These are phyloP conservation scores for Grammatotria lemairii DNA, from an alignment of 2,113 vertebrate genomes.

Conservation along the genomic window DNA sequence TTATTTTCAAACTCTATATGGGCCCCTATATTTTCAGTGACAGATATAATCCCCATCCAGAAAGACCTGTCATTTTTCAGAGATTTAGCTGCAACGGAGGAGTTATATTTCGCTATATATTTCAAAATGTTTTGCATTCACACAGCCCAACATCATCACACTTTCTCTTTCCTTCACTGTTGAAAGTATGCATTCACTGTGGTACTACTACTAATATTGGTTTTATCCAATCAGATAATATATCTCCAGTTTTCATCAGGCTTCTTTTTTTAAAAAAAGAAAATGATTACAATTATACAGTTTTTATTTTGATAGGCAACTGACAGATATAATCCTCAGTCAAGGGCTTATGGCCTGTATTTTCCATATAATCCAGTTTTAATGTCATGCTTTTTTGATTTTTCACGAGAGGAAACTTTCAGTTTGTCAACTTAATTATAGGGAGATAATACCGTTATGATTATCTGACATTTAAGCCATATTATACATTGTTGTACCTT, in stretches of 20 bases:
- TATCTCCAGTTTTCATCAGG: neutral
- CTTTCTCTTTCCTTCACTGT: neutral
- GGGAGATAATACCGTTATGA: neutral
- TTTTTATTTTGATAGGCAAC: neutral
- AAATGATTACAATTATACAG: neutral
- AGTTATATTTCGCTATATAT: neutral
- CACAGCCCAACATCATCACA: neutral
- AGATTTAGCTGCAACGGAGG: neutral
- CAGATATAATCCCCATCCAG: neutral
- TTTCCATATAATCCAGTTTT: neutral
- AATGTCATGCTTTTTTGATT: neutral
- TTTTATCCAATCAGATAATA: neutral
- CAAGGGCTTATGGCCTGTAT: neutral
- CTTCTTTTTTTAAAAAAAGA: neutral
- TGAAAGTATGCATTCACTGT: neutral
- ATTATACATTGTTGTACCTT: neutral
- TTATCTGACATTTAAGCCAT: neutral
- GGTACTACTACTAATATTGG: neutral
- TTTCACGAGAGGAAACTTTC: neutral
- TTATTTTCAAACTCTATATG: neutral
- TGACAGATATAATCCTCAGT: neutral
- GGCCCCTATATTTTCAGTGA: neutral
- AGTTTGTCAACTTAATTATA: neutral
- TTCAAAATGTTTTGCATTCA: neutral
- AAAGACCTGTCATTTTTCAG: neutral